Percentiles rank a stretch among this genome's conserved stretches.
Evolutionary conservation across 2,888 invertebrate genomes (phyloP).

Genomic region (Cryptocephalus moraei): DNA sequence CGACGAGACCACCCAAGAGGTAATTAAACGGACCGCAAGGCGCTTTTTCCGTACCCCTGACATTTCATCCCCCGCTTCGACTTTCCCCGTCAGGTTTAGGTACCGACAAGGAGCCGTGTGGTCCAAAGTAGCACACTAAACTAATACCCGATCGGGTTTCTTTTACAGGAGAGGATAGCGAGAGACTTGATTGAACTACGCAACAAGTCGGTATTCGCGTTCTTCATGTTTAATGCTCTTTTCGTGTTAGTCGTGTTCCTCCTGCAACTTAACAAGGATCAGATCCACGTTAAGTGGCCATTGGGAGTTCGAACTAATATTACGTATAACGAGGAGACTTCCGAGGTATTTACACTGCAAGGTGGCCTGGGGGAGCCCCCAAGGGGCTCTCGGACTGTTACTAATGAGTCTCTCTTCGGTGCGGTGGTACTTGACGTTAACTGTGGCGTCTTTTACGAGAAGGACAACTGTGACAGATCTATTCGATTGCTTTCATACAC

Average conservation of each 20-base stretch:
- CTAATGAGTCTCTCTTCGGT: too few species aligned
- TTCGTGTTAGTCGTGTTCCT: slow-evolving; percentile 98
- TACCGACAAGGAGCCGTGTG: slow-evolving; percentile 37
- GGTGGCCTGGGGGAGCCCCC: too few species aligned
- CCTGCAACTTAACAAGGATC: slow-evolving; percentile 98
- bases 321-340: slow-evolving; percentile 84
- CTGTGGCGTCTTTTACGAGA: too few species aligned
- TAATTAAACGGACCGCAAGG: slow-evolving; percentile 46
- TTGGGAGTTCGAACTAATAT: slow-evolving; percentile 91
- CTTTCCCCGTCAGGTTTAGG: slow-evolving; percentile 1
- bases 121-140: slow-evolving; percentile 31
- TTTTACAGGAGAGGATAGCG: slow-evolving; percentile 76
- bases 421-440: too few species aligned
- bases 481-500: too few species aligned
- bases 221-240: slow-evolving; percentile 99
- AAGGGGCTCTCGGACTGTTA: too few species aligned
- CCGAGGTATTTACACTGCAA: slow-evolving; percentile 57
- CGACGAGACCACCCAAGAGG: slow-evolving; percentile 84
- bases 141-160: slow-evolving; percentile 2
- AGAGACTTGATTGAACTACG: slow-evolving; percentile 86
- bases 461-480: too few species aligned
- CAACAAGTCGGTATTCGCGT: slow-evolving; percentile 95
- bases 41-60: slow-evolving; percentile 11
- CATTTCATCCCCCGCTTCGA: slow-evolving; percentile 5
- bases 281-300: slow-evolving; percentile 95